Conservation (phyloP, 1,140 invertebrate species). For the Drosophila biarmipes region DNA sequence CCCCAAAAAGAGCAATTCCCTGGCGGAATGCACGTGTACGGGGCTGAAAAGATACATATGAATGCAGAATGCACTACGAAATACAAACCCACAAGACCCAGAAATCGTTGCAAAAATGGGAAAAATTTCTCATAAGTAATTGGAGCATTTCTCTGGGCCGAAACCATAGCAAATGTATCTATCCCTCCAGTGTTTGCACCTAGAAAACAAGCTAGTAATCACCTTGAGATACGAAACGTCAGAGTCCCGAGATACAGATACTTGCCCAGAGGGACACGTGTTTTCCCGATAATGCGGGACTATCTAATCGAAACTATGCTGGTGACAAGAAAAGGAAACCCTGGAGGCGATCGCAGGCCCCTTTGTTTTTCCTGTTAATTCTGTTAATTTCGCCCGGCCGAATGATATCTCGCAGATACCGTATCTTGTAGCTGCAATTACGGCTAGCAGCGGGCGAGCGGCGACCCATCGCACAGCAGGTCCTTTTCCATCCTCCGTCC, state of each 20-base stretch:
- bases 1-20: slow-evolving; percentile 29
- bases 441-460: slow-evolving; percentile 41
- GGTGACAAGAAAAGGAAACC: slow-evolving; percentile 13
- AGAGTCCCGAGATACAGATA: slow-evolving; percentile 2
- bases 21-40: slow-evolving; percentile 11
- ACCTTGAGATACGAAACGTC: not conserved
- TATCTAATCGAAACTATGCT: slow-evolving; percentile 27
- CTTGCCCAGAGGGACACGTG: slow-evolving; percentile 5
- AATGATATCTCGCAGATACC: slow-evolving; percentile 48
- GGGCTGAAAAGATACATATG: slow-evolving; percentile 1
- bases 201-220: not conserved
- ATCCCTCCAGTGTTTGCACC: not conserved
- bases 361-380: slow-evolving; percentile 35
- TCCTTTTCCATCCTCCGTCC: not conserved
- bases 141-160: not conserved
- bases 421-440: slow-evolving; percentile 57
- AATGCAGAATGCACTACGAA: not conserved
- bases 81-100: slow-evolving; percentile 2
- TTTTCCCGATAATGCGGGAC: slow-evolving; percentile 25
- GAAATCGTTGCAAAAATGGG: slow-evolving; percentile 2
- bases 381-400: slow-evolving; percentile 14
- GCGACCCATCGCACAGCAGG: slow-evolving; percentile 24
- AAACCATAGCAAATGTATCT: not conserved
- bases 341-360: slow-evolving; percentile 3
- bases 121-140: no score